Evolutionary conservation across 2,797 vertebrate genomes (phyloP).

Genomic region (Onychomys torridus): DNA sequence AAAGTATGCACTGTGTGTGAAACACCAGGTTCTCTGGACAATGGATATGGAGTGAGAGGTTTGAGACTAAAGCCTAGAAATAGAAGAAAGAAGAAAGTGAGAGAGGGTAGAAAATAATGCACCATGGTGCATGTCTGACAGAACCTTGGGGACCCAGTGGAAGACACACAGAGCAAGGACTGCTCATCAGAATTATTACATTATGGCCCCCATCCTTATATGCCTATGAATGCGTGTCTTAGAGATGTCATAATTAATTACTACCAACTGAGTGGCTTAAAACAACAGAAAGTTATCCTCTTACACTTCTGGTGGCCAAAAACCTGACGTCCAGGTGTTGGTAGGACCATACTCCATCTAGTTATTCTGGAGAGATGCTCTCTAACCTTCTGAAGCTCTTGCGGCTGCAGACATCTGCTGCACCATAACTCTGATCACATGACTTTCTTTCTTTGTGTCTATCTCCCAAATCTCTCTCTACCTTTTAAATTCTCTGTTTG

Average conservation of each 20-base stretch:
- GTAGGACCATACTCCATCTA: neutral
- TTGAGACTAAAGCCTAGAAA: neutral
- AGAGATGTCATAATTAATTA: neutral
- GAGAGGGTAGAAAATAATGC: neutral
- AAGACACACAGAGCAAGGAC: neutral
- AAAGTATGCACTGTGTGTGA: neutral
- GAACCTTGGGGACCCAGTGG: neutral
- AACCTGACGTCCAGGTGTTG: neutral
- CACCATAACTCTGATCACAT: neutral
- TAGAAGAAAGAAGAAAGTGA: neutral
- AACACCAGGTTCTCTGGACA: neutral
- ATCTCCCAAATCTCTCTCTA: neutral
- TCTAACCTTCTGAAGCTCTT: neutral
- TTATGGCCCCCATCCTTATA: neutral
- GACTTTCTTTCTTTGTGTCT: neutral
- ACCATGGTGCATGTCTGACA: neutral
- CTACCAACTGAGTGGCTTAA: too few relatives aligned
- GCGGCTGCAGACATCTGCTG: rapidly evolving
- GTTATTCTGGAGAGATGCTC: neutral
- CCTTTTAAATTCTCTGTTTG: neutral
- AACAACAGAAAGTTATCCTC: neutral
- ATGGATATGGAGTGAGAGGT: neutral
- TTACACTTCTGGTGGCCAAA: neutral
- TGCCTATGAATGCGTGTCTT: neutral
- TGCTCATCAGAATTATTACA: neutral